Evolutionary conservation across 1,140 invertebrate species (phyloP), one percentile per base, ranked within the genome.

Genomic region (Euschistus heros): DNA sequence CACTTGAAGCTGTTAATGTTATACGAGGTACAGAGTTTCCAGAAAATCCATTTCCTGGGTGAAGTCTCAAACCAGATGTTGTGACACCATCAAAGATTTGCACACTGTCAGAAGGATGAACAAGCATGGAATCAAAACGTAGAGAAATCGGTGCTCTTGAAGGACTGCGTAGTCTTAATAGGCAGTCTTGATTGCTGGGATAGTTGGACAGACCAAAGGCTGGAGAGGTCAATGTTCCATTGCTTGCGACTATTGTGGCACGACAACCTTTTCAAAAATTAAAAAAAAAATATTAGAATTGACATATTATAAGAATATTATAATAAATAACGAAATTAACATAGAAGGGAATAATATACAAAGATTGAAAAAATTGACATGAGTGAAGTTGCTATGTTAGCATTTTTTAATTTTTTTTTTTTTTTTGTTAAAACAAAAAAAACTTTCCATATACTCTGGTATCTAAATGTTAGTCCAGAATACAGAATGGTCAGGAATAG

Each of bases 141-240:
- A 97, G 75, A 0, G 92, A 94, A 2, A 97, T 75, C 0, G 92
- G 87, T 17, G 89, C 86, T 46, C 87, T 84, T 24, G 83, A 82
- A 0, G 89, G 89, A 74, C 92, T 90, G 68, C 84, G 86, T n/a
- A 96, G 84, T 73, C 86, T 86, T 70, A 92, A 93, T 52, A 89
- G 80, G 74, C 92, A 95, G 73, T 94, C 91, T 73, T 94, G 91
- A 74, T 95, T 96, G 71, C 87, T 90, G 0, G 93, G 92, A 75
- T 96, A 96, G 65, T 87, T 83, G 33, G 82, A 81, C 13, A 94
- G 75, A 5, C 87, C 86, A 70, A 85, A 94, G 6, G 92, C 92
- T 2, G 93, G 93, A 3, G 92, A 94, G 7, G 85, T 85, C 2
- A 96, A 80, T 2, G 89, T 92, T 26, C 91, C 91, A 74, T 92